Evolutionary conservation across 2,888 invertebrate genomes (phyloP).

Genomic region (Tiliacea citrago): DNA sequence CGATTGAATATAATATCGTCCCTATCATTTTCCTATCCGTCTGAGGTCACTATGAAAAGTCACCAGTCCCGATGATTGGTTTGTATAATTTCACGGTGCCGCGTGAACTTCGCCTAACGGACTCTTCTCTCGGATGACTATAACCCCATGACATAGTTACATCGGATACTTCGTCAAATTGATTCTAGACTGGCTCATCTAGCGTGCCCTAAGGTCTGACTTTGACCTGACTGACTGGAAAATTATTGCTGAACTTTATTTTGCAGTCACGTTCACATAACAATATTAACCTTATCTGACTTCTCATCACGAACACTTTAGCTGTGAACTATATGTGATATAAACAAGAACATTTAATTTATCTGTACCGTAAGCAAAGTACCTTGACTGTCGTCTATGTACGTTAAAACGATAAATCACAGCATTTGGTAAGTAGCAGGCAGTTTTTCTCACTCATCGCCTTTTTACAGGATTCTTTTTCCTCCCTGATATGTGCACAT

Average conservation of each 20-base stretch:
- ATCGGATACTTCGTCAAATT: slow-evolving; percentile 81
- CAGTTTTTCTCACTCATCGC: neutral
- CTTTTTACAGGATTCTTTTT: neutral
- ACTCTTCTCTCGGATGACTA: slow-evolving; percentile 81
- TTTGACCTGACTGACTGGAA: slow-evolving; percentile 48
- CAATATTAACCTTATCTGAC: slow-evolving; percentile 50
- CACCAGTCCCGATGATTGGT: slow-evolving; percentile 82
- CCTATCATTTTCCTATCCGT: slow-evolving; percentile 70
- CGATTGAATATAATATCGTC: slow-evolving; percentile 65
- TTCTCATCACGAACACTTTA: slow-evolving; percentile 44
- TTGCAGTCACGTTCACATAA: slow-evolving; percentile 56
- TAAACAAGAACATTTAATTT: slow-evolving; percentile 9
- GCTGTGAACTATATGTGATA: slow-evolving; percentile 30
- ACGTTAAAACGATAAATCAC: neutral
- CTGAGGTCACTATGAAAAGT: slow-evolving; percentile 81
- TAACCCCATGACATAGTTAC: slow-evolving; percentile 87
- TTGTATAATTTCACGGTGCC: slow-evolving; percentile 84
- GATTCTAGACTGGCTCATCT: slow-evolving; percentile 79
- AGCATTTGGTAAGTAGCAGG: neutral
- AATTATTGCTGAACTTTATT: slow-evolving; percentile 48
- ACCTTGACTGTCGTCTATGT: neutral
- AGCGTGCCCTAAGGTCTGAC: slow-evolving; percentile 69
- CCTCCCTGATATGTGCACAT: neutral
- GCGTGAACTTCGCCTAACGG: slow-evolving; percentile 85
- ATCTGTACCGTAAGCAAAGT: slow-evolving; percentile 14